Percentiles rank a stretch among this genome's conserved stretches.
Evolutionary conservation across 2,113 vertebrate species (phyloP).

Genomic region (Rhegmatorhina hoffmannsi): DNA sequence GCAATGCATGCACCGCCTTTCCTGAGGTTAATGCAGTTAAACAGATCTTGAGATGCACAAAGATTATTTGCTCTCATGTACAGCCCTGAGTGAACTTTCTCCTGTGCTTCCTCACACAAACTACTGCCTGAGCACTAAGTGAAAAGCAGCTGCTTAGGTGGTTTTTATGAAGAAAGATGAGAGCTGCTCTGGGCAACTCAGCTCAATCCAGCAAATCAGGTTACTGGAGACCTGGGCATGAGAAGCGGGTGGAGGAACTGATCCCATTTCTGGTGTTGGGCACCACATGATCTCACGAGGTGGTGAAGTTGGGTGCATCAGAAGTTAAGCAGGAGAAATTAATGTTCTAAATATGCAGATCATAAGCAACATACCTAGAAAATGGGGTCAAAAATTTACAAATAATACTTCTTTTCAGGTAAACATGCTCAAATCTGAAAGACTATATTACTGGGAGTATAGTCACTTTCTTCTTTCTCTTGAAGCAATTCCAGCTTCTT

Average conservation of each 20-base stretch:
- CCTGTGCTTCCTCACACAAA: fast-evolving
- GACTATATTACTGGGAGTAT: neutral
- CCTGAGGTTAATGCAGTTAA: neutral
- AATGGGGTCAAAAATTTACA: neutral
- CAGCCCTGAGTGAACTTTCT: neutral
- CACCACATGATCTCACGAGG: neutral
- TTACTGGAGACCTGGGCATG: neutral
- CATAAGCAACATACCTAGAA: neutral
- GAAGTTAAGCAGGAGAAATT: neutral
- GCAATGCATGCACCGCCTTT: neutral
- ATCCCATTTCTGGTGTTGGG: neutral
- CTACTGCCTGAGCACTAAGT: neutral
- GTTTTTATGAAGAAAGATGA: neutral
- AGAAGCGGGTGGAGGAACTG: neutral
- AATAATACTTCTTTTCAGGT: neutral
- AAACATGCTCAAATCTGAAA: neutral
- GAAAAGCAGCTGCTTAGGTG: neutral
- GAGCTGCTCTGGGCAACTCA: neutral
- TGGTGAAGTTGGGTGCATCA: no score
- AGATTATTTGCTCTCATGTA: neutral
- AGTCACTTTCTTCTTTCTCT: neutral
- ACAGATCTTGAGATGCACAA: neutral
- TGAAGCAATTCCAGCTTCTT: neutral
- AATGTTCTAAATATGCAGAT: neutral
- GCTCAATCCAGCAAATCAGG: neutral